These are phyloP conservation scores for Orthonevra nobilis DNA, from an alignment of 2,888 invertebrate genomes.

Conservation along the genomic window DNA sequence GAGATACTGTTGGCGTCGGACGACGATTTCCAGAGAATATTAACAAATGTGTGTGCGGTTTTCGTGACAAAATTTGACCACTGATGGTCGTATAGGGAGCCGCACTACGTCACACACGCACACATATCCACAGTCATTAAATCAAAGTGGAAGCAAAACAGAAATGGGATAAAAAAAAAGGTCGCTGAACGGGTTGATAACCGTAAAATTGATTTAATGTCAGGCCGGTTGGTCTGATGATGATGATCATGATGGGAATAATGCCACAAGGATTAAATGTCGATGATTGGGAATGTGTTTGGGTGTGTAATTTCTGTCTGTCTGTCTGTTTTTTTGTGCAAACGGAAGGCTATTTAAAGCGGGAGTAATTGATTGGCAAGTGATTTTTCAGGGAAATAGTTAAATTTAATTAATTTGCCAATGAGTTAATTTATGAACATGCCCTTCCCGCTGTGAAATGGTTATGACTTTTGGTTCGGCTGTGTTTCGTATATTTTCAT, in stretches of 20 bases:
- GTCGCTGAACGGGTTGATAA: conserved; percentile 48
- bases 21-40: conserved; percentile 17
- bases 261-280: conserved; percentile 46
- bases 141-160: conserved; percentile 38
- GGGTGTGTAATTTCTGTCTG: conserved; percentile 39
- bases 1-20: background rate
- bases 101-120: conserved; percentile 25
- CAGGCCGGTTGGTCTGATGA: conserved; percentile 29
- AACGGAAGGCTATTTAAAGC: conserved; percentile 50
- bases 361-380: conserved; percentile 64
- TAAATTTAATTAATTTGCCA: conserved; percentile 50
- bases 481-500: too few relatives aligned
- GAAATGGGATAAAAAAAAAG: conserved; percentile 19
- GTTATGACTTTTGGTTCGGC: too few relatives aligned
- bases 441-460: too few relatives aligned
- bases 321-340: background rate
- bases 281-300: too few relatives aligned
- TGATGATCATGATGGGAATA: conserved; percentile 57
- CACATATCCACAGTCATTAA: conserved; percentile 46
- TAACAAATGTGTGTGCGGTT: conserved; percentile 57
- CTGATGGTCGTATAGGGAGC: too few relatives aligned
- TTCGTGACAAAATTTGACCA: conserved; percentile 37
- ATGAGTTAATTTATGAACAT: background rate
- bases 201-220: conserved; percentile 68
- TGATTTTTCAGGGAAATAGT: conserved; percentile 50